These are phyloP conservation scores for Somateria mollissima DNA, from an alignment of 2,797 vertebrate species.

Conservation along the genomic window DNA sequence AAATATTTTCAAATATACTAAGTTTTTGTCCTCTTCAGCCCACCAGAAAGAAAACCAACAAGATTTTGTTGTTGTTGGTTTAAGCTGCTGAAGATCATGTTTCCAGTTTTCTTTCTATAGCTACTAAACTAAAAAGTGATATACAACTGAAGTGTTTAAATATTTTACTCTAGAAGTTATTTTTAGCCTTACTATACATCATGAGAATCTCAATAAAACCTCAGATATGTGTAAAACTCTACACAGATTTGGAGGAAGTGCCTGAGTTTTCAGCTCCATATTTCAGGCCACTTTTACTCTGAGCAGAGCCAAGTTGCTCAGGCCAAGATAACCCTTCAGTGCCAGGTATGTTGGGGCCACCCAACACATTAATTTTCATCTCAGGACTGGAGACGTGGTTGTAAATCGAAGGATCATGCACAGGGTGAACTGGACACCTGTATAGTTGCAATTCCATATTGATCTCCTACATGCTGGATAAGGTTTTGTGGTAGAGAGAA, in stretches of 20 bases:
- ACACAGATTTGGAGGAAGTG: neutral
- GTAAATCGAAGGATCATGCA: rapidly evolving
- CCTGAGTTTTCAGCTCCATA: neutral
- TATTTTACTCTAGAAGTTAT: neutral
- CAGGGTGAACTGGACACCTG: neutral
- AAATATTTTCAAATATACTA: neutral
- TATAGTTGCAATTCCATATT: neutral
- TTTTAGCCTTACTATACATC: neutral
- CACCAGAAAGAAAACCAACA: neutral
- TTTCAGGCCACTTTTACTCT: neutral
- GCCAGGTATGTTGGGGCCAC: rapidly evolving
- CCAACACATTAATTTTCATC: neutral
- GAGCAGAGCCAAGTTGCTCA: rapidly evolving
- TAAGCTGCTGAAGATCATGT: neutral
- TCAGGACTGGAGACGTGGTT: neutral
- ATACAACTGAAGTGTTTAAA: neutral
- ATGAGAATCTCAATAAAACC: neutral
- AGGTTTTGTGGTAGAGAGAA: rapidly evolving
- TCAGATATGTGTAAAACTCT: neutral
- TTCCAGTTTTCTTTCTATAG: neutral
- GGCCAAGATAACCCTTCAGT: neutral
- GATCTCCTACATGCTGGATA: neutral
- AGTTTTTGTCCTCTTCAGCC: neutral
- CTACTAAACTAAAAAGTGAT: neutral
- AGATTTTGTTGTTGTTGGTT: neutral